Evolutionary conservation across 2,113 vertebrate species (phyloP), one percentile per base, ranked within the genome.

Genomic region (Rattus rattus): DNA sequence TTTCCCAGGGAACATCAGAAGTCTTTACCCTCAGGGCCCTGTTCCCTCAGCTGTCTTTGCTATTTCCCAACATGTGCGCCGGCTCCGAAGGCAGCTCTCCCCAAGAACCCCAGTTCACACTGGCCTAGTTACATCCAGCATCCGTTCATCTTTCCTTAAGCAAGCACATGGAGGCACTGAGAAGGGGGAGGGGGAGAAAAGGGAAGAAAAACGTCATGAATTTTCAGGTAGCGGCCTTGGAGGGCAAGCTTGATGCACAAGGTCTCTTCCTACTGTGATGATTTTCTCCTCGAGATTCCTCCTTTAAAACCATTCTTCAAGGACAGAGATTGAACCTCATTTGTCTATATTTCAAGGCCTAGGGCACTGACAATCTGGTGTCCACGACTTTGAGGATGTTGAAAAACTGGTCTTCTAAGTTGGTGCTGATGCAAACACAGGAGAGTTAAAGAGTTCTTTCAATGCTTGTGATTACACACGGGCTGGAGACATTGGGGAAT

Each of bases 81-180:
- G 56, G 43, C 7, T 36, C 10, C 3, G 39, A 1, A 0, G 0
- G 9, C 39, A n/a, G 14, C 6, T 54, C 12, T 3, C 33, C 7
- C 7, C 28, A 47, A 87, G n/a, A 81, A 47, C 19, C 65, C 22
- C 6, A 76, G 61, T 14, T 92, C 73, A 90, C 75, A 76, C 52
- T 69, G 22, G 59, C 22, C 22, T 63, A 30, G 10, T 80, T 33
- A 24, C 33, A 22, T 69, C 88, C 63, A 33, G 24, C 72, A 65
- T 24, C 1, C 75, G 13, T 49, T 52, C 52, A 8, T 28, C 11
- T 86, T 90, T 69, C 4, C 22, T 85, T 33, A 88, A 85, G 33
- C 9, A 91, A n/a, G n/a, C 85, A 22, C 56, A 47, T 2, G 0
- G 19, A 91, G 6, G 28, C 52, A n/a, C 17, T 89, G n/a, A 81